Evolutionary conservation across 1,140 invertebrate genomes (phyloP).

Genomic region (Magallana ariakensis): DNA sequence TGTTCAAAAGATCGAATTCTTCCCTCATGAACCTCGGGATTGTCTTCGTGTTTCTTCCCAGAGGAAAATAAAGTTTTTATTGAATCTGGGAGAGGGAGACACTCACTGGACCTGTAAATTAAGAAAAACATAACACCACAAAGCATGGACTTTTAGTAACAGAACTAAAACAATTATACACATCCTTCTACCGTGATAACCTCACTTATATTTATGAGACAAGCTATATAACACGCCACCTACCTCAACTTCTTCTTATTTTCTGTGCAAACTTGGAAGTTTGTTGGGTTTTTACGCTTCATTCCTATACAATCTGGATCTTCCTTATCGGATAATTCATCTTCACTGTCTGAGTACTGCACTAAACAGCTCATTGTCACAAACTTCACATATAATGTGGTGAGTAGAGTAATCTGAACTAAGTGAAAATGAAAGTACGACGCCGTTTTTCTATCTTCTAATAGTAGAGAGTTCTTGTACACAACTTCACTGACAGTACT

Average conservation of each 20-base stretch:
- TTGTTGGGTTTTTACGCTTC: neutral
- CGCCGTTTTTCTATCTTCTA: neutral
- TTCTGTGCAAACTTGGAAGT: neutral
- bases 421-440: conserved; percentile 1
- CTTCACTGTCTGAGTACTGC: conserved; percentile 8
- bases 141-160: too few species aligned
- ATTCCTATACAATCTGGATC: neutral
- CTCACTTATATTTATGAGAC: too few species aligned
- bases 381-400: too few species aligned
- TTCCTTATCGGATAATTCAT: neutral
- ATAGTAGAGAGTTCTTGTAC: neutral
- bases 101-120: neutral
- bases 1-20: conserved; percentile 70
- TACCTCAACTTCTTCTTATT: neutral
- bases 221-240: too few species aligned
- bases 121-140: neutral
- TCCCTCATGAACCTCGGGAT: conserved; percentile 65
- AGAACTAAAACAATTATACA: too few species aligned
- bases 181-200: too few species aligned
- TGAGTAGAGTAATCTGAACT: neutral
- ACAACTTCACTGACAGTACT: too few species aligned
- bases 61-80: conserved; percentile 64
- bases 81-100: conserved; percentile 63
- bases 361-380: neutral
- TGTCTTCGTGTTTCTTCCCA: conserved; percentile 54